Evolutionary conservation across 2,113 vertebrate species (phyloP), one percentile per base, ranked within the genome.

Genomic region (Cheilinus undulatus): DNA sequence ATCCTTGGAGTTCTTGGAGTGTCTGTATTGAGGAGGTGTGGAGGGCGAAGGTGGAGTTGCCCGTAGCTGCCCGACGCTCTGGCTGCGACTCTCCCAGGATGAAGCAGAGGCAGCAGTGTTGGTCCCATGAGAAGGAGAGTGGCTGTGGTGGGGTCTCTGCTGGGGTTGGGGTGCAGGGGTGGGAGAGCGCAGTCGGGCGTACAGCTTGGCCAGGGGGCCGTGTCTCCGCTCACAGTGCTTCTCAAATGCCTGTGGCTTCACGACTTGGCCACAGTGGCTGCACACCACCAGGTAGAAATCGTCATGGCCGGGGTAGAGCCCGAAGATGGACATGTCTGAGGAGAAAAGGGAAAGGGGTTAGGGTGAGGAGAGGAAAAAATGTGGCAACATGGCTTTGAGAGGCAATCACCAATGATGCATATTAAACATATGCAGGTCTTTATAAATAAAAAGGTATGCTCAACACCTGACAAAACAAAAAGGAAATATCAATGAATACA

Each of bases 261-360:
- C 96, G 67, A 98, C 96, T 78, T 97, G 97, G 86, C 95, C 93
- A 89, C 97, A 98, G 57, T 97, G 96, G 91, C 95, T 96, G 89
- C 97, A 98, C 24, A 98, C 96, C 88, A 98, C 97, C 91, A 98
- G 92, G 93, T 95, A 98, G 89, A 98, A 98, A 86, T 98, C 96
- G 2, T 97, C 97, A 0, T 97, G 96, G 2, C 96, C 96, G 0
- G 97, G 97, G 85, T 95, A 98, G 78, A 97, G 96, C 69, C 97
- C 97, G 10, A 98, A 98, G 91, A 97, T 96, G 78, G 93, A 96
- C 97, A 98, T 98, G 92, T 98, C 97, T 98, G 74, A 3, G 11
- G 30, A 26, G 38, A 80, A 10, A 65, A 22, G 13, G 11, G 10
- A 57, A 30, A 34, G 15, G 12, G 27, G 56, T 6, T 26, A 11